These are phyloP conservation scores for Candidula unifasciata DNA, from an alignment of 2,888 invertebrate genomes.

Conservation along the genomic window DNA sequence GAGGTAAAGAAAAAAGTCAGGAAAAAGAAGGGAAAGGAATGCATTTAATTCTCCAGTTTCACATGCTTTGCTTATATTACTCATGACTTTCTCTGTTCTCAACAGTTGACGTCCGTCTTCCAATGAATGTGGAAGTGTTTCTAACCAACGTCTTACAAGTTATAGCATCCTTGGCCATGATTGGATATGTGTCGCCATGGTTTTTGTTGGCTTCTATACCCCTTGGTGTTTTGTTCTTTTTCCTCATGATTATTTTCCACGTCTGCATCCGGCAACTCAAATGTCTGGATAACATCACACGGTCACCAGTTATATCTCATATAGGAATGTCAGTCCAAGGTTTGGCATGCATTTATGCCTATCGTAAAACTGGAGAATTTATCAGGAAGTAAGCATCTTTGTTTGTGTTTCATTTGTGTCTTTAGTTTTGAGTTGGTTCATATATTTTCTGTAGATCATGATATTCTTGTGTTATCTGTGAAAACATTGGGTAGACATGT, in stretches of 20 bases:
- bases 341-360: conserved; percentile 82
- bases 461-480: too few species aligned
- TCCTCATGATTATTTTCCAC: conserved; percentile 77
- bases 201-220: conserved; percentile 77
- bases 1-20: too few species aligned
- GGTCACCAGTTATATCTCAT: conserved; percentile 82
- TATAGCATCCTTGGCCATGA: conserved; percentile 87
- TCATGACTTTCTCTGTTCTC: conserved; percentile 18
- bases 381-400: conserved; percentile 61
- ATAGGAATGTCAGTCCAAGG: conserved; percentile 82
- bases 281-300: conserved; percentile 80
- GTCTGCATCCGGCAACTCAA: conserved; percentile 76
- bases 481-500: too few species aligned
- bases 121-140: conserved; percentile 81
- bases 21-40: too few species aligned
- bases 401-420: neutral
- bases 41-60: too few species aligned
- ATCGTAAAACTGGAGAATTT: conserved; percentile 80
- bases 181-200: conserved; percentile 88
- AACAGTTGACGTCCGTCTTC: conserved; percentile 78
- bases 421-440: neutral
- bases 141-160: conserved; percentile 83
- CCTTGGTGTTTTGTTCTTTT: conserved; percentile 73
- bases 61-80: neutral
- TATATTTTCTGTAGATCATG: neutral